phyloP scores from a whole-genome alignment of 1,140 invertebrate genomes.

The Cherax destructor region DNA sequence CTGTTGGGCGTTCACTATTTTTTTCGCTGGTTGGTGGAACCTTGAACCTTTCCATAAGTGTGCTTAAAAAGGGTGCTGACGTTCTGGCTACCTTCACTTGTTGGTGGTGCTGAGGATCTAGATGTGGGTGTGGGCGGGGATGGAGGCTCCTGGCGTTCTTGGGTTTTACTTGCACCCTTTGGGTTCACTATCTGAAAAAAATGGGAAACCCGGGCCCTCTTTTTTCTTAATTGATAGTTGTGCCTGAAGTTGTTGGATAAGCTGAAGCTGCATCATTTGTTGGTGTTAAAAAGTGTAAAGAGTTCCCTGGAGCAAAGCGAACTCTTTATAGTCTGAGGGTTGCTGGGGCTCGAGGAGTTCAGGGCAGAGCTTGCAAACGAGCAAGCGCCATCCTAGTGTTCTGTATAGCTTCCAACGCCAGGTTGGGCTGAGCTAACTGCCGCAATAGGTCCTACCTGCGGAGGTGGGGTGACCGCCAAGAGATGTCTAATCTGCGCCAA shows the following conservation, averaged over 20 bases:
- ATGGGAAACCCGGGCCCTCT: conserved; percentile 59
- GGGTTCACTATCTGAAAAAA: conserved; percentile 25
- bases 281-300: conserved; percentile 95
- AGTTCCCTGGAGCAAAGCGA: conserved; percentile 90
- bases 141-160: conserved; percentile 32
- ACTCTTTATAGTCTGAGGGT: conserved; percentile 89
- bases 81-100: conserved; percentile 11
- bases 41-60: conserved; percentile 66
- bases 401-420: conserved; percentile 90
- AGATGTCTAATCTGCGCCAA: conserved; percentile 69
- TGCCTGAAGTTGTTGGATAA: conserved; percentile 93
- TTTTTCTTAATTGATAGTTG: conserved; percentile 84
- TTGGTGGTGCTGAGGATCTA: conserved; percentile 26
- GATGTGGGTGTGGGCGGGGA: conserved; percentile 31
- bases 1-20: conserved; percentile 75
- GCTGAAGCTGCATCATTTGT: conserved; percentile 93
- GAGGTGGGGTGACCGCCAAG: conserved; percentile 41
- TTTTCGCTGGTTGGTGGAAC: conserved; percentile 28
- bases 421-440: conserved; percentile 77
- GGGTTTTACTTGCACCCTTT: conserved; percentile 12
- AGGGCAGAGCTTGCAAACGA: conserved; percentile 90
- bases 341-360: conserved; percentile 82
- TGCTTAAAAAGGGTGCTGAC: conserved; percentile 62
- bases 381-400: conserved; percentile 88
- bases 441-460: conserved; percentile 54